Evolutionary conservation across 2,797 vertebrate species (phyloP).

Genomic region (Arnoldichthys spilopterus): DNA sequence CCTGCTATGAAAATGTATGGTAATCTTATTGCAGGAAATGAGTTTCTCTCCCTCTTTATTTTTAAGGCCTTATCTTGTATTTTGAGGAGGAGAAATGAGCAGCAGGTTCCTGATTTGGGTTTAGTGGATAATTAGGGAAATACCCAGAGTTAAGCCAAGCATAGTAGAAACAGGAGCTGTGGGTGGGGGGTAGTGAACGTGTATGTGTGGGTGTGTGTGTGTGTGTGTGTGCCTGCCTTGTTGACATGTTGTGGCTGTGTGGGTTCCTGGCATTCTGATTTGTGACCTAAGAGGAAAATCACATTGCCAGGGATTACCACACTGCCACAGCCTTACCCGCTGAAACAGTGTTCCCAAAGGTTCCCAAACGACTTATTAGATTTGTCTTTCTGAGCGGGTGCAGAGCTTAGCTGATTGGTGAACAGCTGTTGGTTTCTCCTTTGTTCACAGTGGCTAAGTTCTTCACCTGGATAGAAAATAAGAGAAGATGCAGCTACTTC

Average conservation of each 20-base stretch:
- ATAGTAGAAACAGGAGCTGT: slow-evolving; percentile 66
- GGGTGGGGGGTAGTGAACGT: not conserved
- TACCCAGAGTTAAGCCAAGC: slow-evolving; percentile 76
- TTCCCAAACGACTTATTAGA: not conserved
- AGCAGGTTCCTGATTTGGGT: slow-evolving; percentile 47
- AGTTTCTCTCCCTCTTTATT: slow-evolving; percentile 23
- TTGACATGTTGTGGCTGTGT: slow-evolving; percentile 98
- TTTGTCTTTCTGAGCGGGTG: slow-evolving; percentile 75
- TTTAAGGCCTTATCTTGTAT: slow-evolving; percentile 15
- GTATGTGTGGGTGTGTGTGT: slow-evolving; percentile 89
- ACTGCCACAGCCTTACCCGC: slow-evolving; percentile 79
- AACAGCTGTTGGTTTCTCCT: slow-evolving; percentile 96
- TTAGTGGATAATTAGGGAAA: slow-evolving; percentile 80
- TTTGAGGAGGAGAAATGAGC: slow-evolving; percentile 19
- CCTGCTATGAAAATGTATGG: slow-evolving; percentile 2
- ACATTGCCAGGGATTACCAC: slow-evolving; percentile 99
- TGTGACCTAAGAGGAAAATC: slow-evolving; percentile 99
- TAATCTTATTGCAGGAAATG: slow-evolving; percentile 35
- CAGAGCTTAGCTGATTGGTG: slow-evolving; percentile 99
- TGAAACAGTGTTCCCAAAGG: slow-evolving; percentile 8
- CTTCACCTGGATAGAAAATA: slow-evolving; percentile 85
- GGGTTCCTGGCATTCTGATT: slow-evolving; percentile 99
- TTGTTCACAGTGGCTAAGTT: slow-evolving; percentile 99
- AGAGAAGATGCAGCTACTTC: slow-evolving; percentile 14
- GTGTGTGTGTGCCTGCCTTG: slow-evolving; percentile 88